Evolutionary conservation across 30 jellyfish, hydroid and myxozoan genomes (phyloP), one percentile per base, ranked within the genome.

Genomic region (Pseudorhiza aurosa): DNA sequence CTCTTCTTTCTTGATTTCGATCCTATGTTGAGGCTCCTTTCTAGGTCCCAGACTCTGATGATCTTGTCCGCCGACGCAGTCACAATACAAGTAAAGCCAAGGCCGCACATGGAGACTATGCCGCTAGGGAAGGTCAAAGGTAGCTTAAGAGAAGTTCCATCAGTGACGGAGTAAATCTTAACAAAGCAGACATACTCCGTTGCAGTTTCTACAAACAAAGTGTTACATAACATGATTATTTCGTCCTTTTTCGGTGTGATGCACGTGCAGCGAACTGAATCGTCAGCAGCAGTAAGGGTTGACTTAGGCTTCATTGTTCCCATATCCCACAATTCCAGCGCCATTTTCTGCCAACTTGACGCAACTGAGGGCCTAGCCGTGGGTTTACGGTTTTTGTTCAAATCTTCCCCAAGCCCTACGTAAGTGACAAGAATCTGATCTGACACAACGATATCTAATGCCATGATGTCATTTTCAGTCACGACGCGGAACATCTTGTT

Each of bases 41-140:
- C 94, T 30, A 82, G 74, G 64, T 84, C 73, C 95, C 95, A 84
- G 51, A 84, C 88, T 11, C 95, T 55, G 44, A 84, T 71, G 1
- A 71, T 84, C 43, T 84, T 84, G 44, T 84, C 95, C 32, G 77
- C 56, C 21, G 95, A 84, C 19, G 95, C 68, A 22, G 95, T 71
- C 9, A 84, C 69, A 12, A 84, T 33, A 51, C 88, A 63, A 0
- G 26, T 73, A 44, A 63, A 65, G 6, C 88, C 77, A 30, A 40
- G 58, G 29, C 83, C 84, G 37, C 85, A 68, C 21, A 84, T 32
- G n/a, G 84, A 46, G 10, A 43, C 37, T 22, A 84, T 68, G 0
- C 85, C 47, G 51, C 95, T 84, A 0, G 95, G 95, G 33, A 71
- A 84, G 35, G 63, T 62, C 33, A 84, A 21, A 0, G 84, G 73